A percentile compares a stretch with the other conserved stretches of the same genome.
These are phyloP conservation scores for Drosophila algonquin DNA, from an alignment of 2,888 invertebrate species.

Conservation along the genomic window DNA sequence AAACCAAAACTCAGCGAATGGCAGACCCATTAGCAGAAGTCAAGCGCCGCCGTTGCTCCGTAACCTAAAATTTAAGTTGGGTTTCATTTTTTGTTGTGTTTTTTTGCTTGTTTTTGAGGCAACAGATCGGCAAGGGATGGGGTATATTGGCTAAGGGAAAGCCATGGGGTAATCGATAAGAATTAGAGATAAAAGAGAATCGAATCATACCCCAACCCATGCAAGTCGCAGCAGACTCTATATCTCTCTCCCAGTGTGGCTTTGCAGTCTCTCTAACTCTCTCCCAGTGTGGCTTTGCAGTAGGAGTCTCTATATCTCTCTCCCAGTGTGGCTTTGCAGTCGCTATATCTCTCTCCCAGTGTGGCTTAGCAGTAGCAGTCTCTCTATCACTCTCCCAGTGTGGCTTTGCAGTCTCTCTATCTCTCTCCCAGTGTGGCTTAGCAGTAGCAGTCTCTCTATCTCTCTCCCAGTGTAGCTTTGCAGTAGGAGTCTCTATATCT, in stretches of 20 bases:
- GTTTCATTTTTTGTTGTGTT: neutral
- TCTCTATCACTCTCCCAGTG: neutral
- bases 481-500: neutral
- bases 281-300: neutral
- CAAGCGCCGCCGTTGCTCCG: slow-evolving; percentile 15
- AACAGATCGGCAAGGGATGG: neutral
- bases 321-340: neutral
- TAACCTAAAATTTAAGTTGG: neutral
- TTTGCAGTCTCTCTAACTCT: too few relatives aligned
- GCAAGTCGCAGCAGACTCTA: too few relatives aligned
- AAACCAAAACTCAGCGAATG: slow-evolving; percentile 12
- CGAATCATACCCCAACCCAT: too few relatives aligned
- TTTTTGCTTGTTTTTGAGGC: neutral
- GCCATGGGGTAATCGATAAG: too few relatives aligned
- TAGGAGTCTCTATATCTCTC: neutral
- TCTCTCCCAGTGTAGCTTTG: neutral
- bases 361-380: neutral
- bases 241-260: too few relatives aligned
- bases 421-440: neutral
- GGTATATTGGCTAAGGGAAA: neutral
- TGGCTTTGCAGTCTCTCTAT: too few relatives aligned
- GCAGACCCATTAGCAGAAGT: slow-evolving; percentile 20
- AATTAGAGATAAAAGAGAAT: too few relatives aligned
- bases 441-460: neutral
- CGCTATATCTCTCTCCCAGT: neutral